Percentiles rank a stretch among this genome's conserved stretches.
Conservation (phyloP, 2,888 invertebrate species). For the Cyaniris semiargus region DNA sequence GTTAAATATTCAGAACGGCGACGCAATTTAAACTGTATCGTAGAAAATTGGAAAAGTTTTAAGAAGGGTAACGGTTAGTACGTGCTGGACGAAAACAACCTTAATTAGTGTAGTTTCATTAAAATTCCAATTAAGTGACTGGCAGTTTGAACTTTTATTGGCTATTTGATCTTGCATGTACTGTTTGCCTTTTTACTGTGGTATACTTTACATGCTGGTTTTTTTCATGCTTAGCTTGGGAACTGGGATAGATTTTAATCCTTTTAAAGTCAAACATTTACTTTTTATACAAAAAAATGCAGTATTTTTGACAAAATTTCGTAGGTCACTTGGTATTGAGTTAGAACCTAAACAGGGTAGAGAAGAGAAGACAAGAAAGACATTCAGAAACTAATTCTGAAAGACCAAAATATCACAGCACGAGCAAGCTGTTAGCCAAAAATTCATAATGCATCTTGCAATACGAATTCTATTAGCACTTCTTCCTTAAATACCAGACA, state of each 20-base stretch:
- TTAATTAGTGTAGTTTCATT: constrained; percentile 68
- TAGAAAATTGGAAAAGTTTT: constrained; percentile 74
- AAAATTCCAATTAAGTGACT: constrained; percentile 63
- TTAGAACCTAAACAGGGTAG: no score
- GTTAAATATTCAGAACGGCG: constrained; percentile 38
- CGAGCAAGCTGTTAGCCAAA: background rate
- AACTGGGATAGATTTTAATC: background rate
- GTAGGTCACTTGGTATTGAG: background rate
- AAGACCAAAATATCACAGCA: background rate
- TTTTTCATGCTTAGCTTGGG: background rate
- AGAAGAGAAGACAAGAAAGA: background rate
- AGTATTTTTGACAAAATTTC: background rate
- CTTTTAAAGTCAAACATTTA: background rate
- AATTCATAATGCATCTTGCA: constrained; percentile 25
- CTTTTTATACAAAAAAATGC: background rate
- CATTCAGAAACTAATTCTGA: background rate
- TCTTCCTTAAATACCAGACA: constrained; percentile 27
- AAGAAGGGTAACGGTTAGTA: constrained; percentile 53
- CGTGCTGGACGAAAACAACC: constrained; percentile 53
- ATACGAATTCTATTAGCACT: constrained; percentile 26
- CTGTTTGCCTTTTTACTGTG: background rate
- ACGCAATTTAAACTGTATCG: constrained; percentile 57
- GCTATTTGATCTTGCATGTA: constrained; percentile 13
- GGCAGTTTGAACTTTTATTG: constrained; percentile 49
- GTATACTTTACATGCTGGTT: background rate